Evolutionary conservation across 2,888 invertebrate species (phyloP), one percentile per base, ranked within the genome.

Genomic region (Tenodera sinensis): DNA sequence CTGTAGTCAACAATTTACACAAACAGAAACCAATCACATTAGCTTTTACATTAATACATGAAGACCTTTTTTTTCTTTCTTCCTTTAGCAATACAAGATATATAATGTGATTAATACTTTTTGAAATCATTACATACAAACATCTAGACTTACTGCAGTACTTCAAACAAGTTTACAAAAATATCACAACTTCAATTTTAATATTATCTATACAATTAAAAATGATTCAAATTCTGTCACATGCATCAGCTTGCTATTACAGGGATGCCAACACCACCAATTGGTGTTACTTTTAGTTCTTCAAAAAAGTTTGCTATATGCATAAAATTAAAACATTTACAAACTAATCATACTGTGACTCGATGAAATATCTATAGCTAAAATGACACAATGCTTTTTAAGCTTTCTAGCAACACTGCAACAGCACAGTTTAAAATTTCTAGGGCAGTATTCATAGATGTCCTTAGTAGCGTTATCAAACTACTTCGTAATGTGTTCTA

Each of bases 111-210:
- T 71, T 71, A 71, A 71, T 71, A 71, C 25, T 42, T 20, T 25
- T 25, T 20, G 54, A 25, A 71, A 20, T 71, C 42, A 71, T 71
- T 71, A 71, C 54, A 71, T 71, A 71, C 25, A 25, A 71, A 71
- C 54, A 71, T 71, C 54, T 71, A 71, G 54, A 71, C 54, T 71
- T 71, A 71, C 25, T 71, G 15, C 20, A 20, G 54, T 71, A 71
- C 25, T 15, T 71, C 27, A n/a, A 12, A 42, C 47, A 3, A 47
- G 25, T 86, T 86, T 47, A 86, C 86, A 86, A 86, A 86, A 86
- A 86, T 85, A 86, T 81, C 86, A 86, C 86, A 86, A 28, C 28
- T 86, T 28, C 1, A 86, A 81, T 86, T 81, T 86, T 27, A 71
- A 71, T 71, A 71, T 71, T 71, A n/a, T n/a, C n/a, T n/a, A 71